Percentiles rank a stretch among this genome's conserved stretches.
Evolutionary conservation across 1,140 invertebrate species (phyloP).

Genomic region (Papilio aristodemus): DNA sequence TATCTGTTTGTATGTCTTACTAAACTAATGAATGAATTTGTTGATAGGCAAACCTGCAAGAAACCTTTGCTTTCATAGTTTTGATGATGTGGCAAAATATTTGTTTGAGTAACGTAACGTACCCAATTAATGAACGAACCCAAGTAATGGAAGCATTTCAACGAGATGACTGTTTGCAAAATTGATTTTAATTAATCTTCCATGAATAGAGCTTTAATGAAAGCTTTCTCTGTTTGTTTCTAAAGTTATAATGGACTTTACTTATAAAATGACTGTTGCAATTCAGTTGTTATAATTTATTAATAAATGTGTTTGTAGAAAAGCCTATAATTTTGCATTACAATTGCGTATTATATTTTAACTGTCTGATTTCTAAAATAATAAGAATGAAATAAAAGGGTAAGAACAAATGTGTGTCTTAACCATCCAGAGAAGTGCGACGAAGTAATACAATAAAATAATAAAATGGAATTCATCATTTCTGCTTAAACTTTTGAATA

Average conservation of each 20-base stretch:
- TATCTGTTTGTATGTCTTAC: not conserved
- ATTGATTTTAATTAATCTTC: conserved; percentile 4
- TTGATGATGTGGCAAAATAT: not conserved
- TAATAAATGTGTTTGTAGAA: too few relatives aligned
- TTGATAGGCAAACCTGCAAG: not conserved
- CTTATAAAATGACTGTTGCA: too few relatives aligned
- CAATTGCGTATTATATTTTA: too few relatives aligned
- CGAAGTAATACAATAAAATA: too few relatives aligned
- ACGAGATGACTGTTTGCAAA: not conserved
- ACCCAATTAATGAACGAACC: not conserved
- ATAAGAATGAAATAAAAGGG: too few relatives aligned
- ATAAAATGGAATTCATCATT: too few relatives aligned
- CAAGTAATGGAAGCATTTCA: not conserved
- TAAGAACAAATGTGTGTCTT: too few relatives aligned
- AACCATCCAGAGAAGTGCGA: too few relatives aligned
- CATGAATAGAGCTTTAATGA: not conserved
- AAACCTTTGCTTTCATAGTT: not conserved
- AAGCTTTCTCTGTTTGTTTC: not conserved
- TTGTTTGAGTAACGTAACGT: not conserved
- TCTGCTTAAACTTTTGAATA: too few relatives aligned
- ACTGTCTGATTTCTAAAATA: too few relatives aligned
- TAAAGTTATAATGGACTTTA: not conserved
- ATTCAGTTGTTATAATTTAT: too few relatives aligned
- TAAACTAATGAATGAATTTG: not conserved
- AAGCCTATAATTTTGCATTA: too few relatives aligned